phyloP scores from a whole-genome alignment of 64 coral and sea anemone species.

The Stichodactyla mertensii region DNA sequence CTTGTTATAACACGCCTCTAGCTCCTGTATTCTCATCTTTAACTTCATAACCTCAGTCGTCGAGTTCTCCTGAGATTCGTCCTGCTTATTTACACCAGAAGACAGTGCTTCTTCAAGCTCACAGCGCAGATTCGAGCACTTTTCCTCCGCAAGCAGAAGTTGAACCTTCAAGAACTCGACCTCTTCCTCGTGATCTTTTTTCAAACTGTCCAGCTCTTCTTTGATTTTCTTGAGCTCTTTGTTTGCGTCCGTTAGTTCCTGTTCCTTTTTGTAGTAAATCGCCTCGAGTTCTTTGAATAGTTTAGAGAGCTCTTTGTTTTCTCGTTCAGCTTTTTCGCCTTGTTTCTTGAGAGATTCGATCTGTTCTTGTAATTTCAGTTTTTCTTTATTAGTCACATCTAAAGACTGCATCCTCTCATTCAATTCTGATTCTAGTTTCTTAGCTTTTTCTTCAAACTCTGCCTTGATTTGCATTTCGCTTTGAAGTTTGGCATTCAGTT shows the following conservation, averaged over 20 bases:
- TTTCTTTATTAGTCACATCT: constrained; percentile 14
- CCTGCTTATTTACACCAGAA: background rate
- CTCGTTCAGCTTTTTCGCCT: background rate
- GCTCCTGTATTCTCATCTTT: background rate
- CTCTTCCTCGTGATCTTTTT: constrained; percentile 28
- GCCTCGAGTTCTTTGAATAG: background rate
- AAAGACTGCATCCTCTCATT: background rate
- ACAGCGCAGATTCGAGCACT: background rate
- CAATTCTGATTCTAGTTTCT: background rate
- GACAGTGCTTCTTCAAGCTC: background rate
- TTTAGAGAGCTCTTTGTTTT: background rate
- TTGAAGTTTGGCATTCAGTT: constrained; percentile 17
- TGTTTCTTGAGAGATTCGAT: background rate
- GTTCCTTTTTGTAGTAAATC: constrained; percentile 10
- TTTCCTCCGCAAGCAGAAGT: background rate
- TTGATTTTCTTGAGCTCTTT: constrained; percentile 12
- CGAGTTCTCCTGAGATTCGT: background rate
- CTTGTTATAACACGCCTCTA: background rate
- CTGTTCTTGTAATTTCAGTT: background rate
- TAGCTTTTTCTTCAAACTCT: background rate
- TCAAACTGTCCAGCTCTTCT: constrained; percentile 3
- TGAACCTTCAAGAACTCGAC: constrained; percentile 20
- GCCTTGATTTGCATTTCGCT: constrained; percentile 7
- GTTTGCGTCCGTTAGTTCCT: constrained; percentile 25
- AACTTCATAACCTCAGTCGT: background rate